These are phyloP conservation scores for Phataginus tetradactyla DNA, from an alignment of 2,797 vertebrate species.

Conservation along the genomic window DNA sequence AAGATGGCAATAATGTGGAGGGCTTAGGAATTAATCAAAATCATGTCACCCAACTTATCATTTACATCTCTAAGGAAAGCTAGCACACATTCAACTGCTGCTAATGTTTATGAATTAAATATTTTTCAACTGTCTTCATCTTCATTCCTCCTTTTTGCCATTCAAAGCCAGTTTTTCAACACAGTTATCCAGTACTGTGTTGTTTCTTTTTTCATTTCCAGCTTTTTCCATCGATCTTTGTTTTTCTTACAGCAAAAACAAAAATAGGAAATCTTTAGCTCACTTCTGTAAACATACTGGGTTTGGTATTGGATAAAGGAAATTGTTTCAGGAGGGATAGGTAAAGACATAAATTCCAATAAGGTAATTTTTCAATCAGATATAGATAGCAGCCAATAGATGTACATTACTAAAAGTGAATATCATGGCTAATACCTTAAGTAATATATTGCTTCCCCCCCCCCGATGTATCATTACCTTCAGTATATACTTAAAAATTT, in stretches of 20 bases:
- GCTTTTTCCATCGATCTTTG: background rate
- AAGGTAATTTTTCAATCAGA: background rate
- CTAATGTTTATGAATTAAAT: constrained; percentile 5
- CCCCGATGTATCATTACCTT: background rate
- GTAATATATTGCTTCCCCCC: background rate
- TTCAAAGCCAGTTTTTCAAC: background rate
- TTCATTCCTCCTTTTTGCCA: background rate
- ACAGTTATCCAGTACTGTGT: background rate
- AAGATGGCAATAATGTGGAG: background rate
- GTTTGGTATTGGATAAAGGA: constrained; percentile 3
- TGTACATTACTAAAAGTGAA: background rate
- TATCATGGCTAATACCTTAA: background rate
- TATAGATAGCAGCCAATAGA: background rate
- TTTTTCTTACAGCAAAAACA: too few relatives aligned
- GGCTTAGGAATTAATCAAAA: background rate
- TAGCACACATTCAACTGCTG: background rate
- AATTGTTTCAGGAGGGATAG: background rate
- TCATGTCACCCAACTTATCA: background rate
- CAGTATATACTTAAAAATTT: background rate
- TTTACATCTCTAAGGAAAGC: constrained; percentile 12
- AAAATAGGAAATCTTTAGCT: constrained; percentile 28
- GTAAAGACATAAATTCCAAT: background rate
- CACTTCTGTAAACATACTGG: background rate
- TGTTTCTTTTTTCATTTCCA: background rate
- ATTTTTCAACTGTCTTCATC: background rate